Conservation (phyloP, 2,797 vertebrate genomes). For the Trichosurus vulpecula region DNA sequence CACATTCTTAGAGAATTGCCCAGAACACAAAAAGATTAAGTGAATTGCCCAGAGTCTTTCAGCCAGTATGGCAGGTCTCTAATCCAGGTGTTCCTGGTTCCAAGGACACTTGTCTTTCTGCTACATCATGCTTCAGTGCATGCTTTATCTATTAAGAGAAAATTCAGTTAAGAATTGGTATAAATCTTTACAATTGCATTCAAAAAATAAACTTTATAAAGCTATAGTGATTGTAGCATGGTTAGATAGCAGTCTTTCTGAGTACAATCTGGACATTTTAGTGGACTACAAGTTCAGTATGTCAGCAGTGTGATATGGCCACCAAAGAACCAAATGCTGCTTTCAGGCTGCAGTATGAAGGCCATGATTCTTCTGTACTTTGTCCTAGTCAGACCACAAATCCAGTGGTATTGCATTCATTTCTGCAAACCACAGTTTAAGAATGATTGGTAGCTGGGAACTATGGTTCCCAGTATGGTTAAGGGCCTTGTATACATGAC, state of each 20-base stretch:
- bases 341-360: background rate
- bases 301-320: background rate
- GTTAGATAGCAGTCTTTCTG: too few species aligned
- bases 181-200: background rate
- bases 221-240: background rate
- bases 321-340: background rate
- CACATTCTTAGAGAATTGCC: background rate
- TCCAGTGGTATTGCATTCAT: background rate
- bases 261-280: too few species aligned
- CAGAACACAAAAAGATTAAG: background rate
- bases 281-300: background rate
- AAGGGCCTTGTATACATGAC: background rate
- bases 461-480: background rate
- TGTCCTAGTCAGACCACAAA: background rate
- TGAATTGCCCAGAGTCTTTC: background rate
- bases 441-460: background rate
- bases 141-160: background rate
- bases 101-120: background rate
- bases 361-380: background rate
- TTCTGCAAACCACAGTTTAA: background rate
- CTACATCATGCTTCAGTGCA: background rate
- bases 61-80: background rate
- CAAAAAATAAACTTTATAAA: background rate
- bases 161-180: background rate
- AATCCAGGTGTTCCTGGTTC: background rate